Conservation (phyloP, 1,140 invertebrate genomes). For the Oreohelix idahoensis region DNA sequence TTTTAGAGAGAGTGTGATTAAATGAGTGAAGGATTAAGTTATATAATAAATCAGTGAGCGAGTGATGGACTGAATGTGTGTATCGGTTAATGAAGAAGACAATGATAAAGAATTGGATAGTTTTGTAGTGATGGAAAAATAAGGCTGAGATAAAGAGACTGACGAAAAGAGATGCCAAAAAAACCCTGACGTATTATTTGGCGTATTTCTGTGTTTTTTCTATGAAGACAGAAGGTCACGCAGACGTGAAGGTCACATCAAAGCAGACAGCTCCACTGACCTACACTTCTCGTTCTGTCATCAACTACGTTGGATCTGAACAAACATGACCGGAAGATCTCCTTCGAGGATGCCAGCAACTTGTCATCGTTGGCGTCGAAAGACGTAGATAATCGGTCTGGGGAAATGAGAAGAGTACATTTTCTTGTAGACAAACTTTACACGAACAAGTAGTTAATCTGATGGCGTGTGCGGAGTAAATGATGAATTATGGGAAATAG, state of each 20-base stretch:
- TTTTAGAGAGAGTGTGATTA: too few species aligned
- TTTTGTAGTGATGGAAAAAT: too few species aligned
- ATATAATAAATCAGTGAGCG: not conserved
- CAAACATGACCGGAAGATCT: slow-evolving; percentile 48
- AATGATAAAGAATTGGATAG: too few species aligned
- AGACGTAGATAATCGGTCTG: slow-evolving; percentile 32
- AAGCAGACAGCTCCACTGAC: slow-evolving; percentile 21
- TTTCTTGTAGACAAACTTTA: too few species aligned
- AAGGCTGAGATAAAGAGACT: too few species aligned
- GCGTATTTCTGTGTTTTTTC: not conserved
- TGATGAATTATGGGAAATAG: too few species aligned
- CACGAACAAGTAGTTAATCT: not conserved
- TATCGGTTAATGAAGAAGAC: too few species aligned
- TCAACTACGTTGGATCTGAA: slow-evolving; percentile 35
- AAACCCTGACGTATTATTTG: too few species aligned
- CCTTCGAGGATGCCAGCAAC: slow-evolving; percentile 24
- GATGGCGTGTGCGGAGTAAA: not conserved
- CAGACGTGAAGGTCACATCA: not conserved
- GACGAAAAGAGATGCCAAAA: too few species aligned
- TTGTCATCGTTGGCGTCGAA: slow-evolving; percentile 26
- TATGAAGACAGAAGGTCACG: not conserved
- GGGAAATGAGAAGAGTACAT: slow-evolving; percentile 1
- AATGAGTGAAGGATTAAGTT: not conserved
- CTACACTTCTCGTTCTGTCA: slow-evolving; percentile 33
- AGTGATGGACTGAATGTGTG: not conserved